phyloP scores from a whole-genome alignment of 2,113 vertebrate species.

The Hemibagrus wyckioides region DNA sequence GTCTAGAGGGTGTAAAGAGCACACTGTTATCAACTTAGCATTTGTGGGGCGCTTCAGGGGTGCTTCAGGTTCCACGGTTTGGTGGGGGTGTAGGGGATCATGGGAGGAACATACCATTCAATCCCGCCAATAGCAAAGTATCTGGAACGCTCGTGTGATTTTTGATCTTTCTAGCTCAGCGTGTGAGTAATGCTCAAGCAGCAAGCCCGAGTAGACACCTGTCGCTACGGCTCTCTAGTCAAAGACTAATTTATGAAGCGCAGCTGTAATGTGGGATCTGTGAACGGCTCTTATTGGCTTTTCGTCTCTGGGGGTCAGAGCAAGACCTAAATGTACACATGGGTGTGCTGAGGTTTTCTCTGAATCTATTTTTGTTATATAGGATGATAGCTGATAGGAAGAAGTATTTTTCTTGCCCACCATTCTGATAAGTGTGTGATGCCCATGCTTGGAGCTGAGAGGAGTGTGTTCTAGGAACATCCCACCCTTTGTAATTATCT shows the following conservation, averaged over 20 bases:
- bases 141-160: constrained; percentile 29
- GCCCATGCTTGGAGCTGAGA: constrained; percentile 36
- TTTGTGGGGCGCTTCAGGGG: background rate
- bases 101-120: constrained; percentile 28
- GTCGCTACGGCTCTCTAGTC: constrained; percentile 40
- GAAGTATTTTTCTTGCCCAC: background rate
- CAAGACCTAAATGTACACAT: constrained; percentile 6
- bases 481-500: constrained; percentile 35
- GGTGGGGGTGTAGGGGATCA: background rate
- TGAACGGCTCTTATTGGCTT: constrained; percentile 38
- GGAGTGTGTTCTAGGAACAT: constrained; percentile 39
- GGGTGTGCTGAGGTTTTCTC: constrained; percentile 9
- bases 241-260: constrained; percentile 52
- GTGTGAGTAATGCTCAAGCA: constrained; percentile 29
- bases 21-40: constrained; percentile 9
- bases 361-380: constrained; percentile 18
- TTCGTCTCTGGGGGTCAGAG: constrained; percentile 14
- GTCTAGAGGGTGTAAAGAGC: constrained; percentile 33
- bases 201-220: constrained; percentile 36
- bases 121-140: constrained; percentile 38
- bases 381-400: background rate
- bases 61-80: background rate
- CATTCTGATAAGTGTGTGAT: constrained; percentile 15
- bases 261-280: constrained; percentile 47
- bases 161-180: constrained; percentile 50